phyloP scores from a whole-genome alignment of 1,140 invertebrate genomes.

The Ceratosolen solmsi region DNA sequence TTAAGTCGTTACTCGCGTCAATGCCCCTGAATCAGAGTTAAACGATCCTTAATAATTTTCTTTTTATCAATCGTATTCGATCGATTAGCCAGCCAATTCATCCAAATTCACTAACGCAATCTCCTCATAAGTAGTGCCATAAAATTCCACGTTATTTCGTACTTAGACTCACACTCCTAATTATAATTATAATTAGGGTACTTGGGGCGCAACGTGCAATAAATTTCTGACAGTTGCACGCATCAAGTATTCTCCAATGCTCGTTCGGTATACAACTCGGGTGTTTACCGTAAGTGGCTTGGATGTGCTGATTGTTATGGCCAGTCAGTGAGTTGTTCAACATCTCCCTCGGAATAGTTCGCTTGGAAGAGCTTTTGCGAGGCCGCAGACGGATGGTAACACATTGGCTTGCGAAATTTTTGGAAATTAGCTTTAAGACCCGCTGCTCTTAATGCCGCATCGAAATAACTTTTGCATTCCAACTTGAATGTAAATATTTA shows the following conservation, averaged over 20 bases:
- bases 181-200: conserved; percentile 14
- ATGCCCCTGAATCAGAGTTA: too few relatives aligned
- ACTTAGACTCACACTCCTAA: background rate
- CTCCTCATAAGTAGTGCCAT: background rate
- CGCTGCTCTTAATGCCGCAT: background rate
- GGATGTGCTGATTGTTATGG: conserved; percentile 32
- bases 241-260: conserved; percentile 31
- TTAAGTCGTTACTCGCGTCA: too few relatives aligned
- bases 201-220: background rate
- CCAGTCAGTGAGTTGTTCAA: conserved; percentile 13
- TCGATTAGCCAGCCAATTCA: background rate
- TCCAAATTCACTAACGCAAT: background rate
- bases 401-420: background rate
- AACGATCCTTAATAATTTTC: too few relatives aligned
- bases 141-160: background rate
- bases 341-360: conserved; percentile 4
- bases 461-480: background rate
- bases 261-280: background rate
- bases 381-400: background rate
- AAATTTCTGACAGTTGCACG: conserved; percentile 16
- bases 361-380: background rate
- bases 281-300: conserved; percentile 35
- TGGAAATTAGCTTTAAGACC: background rate
- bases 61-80: too few relatives aligned
- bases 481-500: conserved; percentile 4